Evolutionary conservation across 2,888 invertebrate genomes (phyloP).

Genomic region (Drosophila paranaensis): DNA sequence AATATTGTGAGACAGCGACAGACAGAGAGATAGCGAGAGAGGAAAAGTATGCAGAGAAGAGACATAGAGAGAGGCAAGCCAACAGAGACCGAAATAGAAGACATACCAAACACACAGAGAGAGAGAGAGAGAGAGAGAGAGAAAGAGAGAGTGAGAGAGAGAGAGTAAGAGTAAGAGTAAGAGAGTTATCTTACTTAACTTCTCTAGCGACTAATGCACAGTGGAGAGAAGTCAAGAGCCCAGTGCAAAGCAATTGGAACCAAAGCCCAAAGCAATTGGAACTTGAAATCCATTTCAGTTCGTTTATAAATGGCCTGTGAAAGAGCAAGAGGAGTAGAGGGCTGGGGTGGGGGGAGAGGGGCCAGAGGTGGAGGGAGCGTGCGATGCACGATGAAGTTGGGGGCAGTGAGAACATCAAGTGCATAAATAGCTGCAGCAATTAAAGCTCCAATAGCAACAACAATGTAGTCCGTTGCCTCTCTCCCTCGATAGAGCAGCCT

Average conservation of each 20-base stretch:
- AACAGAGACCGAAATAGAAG: too few species aligned
- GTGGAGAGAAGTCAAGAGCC: not conserved
- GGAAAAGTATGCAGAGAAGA: too few species aligned
- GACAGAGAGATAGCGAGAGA: too few species aligned
- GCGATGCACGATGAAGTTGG: not conserved
- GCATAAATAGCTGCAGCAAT: slow-evolving; percentile 51
- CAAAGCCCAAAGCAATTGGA: not conserved
- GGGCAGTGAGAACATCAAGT: slow-evolving; percentile 37
- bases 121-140: too few species aligned
- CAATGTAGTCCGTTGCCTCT: not conserved
- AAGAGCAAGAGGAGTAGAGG: slow-evolving; percentile 12
- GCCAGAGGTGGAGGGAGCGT: not conserved
- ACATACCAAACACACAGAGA: too few species aligned
- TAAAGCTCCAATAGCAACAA: slow-evolving; percentile 8
- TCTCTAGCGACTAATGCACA: not conserved
- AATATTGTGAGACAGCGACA: too few species aligned
- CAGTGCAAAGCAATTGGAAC: not conserved
- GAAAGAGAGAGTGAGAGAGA: too few species aligned
- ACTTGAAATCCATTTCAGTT: not conserved
- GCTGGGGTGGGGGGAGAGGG: not conserved
- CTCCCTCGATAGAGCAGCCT: too few species aligned
- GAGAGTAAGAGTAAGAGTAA: too few species aligned
- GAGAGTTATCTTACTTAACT: too few species aligned
- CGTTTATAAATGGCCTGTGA: slow-evolving; percentile 31
- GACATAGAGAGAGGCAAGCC: too few species aligned